These are phyloP conservation scores for Ammodytes marinus DNA, from an alignment of 2,113 vertebrate genomes.

Conservation along the genomic window DNA sequence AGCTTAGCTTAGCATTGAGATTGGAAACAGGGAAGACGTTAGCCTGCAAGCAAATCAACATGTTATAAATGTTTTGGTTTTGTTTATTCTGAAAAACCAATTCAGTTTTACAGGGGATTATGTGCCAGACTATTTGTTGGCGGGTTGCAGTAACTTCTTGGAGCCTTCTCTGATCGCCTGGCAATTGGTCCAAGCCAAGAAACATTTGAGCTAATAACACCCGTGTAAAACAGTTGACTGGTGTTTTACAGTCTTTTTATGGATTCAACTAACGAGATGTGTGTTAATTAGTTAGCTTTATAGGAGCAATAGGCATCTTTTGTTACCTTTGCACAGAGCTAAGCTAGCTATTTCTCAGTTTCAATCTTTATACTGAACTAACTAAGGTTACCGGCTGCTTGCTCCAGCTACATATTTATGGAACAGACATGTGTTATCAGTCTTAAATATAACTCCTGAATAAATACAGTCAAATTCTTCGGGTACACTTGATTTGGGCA, in stretches of 20 bases:
- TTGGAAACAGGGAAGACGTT: no score
- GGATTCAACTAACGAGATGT: neutral
- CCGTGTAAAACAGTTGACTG: neutral
- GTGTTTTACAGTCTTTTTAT: neutral
- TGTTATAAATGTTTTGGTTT: neutral
- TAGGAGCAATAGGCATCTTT: no score
- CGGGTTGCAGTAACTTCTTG: no score
- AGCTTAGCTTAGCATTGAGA: no score
- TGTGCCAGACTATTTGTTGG: no score
- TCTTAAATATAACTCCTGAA: conserved; percentile 12
- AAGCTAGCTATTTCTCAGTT: neutral
- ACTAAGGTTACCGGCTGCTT: neutral
- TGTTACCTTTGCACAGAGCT: neutral
- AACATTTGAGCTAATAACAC: neutral
- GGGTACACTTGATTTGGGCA: conserved; percentile 40
- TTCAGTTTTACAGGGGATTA: no score
- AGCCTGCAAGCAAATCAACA: neutral
- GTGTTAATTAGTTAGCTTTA: neutral
- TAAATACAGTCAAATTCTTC: conserved; percentile 41
- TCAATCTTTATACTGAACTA: neutral
- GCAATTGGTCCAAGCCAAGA: neutral
- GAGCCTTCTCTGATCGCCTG: neutral
- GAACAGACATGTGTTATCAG: neutral
- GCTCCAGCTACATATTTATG: neutral
- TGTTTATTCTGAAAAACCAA: no score